A percentile compares a stretch with the other conserved stretches of the same genome.
Conservation (phyloP, 2,888 invertebrate species). For the Amiota mariae region DNA sequence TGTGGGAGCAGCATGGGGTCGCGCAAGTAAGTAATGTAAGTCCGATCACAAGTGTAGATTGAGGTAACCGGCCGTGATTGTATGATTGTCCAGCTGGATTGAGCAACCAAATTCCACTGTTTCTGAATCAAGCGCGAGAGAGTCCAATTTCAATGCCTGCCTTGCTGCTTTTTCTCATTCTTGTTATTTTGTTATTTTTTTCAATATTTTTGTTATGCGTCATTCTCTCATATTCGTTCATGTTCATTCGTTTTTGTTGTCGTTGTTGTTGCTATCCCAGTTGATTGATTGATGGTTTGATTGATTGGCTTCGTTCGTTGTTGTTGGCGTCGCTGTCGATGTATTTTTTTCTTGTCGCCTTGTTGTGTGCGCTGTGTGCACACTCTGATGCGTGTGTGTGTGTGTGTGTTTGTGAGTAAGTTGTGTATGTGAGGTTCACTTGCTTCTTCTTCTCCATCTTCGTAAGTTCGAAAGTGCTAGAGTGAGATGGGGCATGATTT, state of each 20-base stretch:
- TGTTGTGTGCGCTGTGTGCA: too few species aligned
- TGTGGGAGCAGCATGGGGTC: too few species aligned
- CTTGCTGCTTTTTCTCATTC: conserved; percentile 9
- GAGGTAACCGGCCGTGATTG: conserved; percentile 38
- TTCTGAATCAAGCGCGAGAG: conserved; percentile 47
- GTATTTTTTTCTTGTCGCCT: too few species aligned
- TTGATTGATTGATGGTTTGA: conserved; percentile 53
- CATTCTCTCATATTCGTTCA: background rate
- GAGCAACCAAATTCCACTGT: conserved; percentile 50
- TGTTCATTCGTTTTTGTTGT: conserved; percentile 14
- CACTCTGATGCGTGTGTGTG: conserved; percentile 32
- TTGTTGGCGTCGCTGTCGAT: too few species aligned
- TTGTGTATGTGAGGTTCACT: background rate
- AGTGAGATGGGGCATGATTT: conserved; percentile 31
- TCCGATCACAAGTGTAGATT: too few species aligned
- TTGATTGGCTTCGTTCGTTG: conserved; percentile 31
- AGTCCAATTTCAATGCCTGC: conserved; percentile 16
- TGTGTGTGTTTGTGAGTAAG: too few species aligned
- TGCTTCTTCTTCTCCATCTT: background rate
- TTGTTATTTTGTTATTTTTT: conserved; percentile 2
- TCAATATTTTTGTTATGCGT: conserved; percentile 3
- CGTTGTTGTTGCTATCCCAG: conserved; percentile 38
- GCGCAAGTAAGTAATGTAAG: too few species aligned
- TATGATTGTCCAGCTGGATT: conserved; percentile 44
- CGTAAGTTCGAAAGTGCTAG: conserved; percentile 2